These are phyloP conservation scores for Hydrozoanthus gracilis DNA, from an alignment of 92 coral and sea anemone species.

Conservation along the genomic window DNA sequence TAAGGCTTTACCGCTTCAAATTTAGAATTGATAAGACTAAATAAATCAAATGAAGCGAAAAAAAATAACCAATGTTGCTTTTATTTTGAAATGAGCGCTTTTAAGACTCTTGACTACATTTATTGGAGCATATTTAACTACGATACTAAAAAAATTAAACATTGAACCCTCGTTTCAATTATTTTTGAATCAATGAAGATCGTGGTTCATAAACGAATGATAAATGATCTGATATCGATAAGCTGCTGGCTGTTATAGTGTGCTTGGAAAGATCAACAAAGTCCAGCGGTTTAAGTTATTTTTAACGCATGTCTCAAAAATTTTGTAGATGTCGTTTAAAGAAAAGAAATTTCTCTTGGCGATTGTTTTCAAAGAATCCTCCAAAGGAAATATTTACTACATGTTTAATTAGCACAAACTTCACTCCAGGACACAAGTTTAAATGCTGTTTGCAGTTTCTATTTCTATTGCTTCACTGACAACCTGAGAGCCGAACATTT, in stretches of 20 bases:
- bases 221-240: neutral
- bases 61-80: no score
- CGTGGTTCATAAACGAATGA: neutral
- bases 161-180: neutral
- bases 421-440: neutral
- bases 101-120: no score
- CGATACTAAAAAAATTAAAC: no score
- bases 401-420: neutral
- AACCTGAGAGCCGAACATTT: neutral
- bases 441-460: neutral
- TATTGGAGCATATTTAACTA: no score
- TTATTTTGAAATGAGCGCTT: no score
- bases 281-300: neutral
- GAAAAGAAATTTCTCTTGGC: neutral
- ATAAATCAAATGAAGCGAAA: no score
- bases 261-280: neutral
- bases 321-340: neutral
- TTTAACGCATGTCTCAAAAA: neutral
- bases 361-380: neutral
- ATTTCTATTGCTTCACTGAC: neutral
- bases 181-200: neutral
- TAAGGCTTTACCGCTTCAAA: no score
- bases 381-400: neutral
- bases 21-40: no score
- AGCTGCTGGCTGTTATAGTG: neutral